Conservation (phyloP, 1,140 invertebrate genomes). For the Drosophila leontia region DNA sequence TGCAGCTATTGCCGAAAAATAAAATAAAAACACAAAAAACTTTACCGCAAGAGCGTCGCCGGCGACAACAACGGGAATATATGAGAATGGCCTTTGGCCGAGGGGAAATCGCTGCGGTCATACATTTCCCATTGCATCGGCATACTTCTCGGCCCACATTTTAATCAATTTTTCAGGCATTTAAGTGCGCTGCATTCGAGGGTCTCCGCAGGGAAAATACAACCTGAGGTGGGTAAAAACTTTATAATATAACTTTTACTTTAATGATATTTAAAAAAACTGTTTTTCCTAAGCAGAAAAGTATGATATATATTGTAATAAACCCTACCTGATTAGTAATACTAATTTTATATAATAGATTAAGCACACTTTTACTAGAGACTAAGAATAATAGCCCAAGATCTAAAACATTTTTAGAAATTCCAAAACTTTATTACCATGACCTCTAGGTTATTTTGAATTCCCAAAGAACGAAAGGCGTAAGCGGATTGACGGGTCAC, state of each 20-base stretch:
- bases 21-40: slow-evolving; percentile 46
- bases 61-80: slow-evolving; percentile 51
- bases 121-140: slow-evolving; percentile 59
- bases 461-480: not conserved
- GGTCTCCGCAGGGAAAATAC: not conserved
- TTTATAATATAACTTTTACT: too few species aligned
- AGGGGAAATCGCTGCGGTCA: slow-evolving; percentile 48
- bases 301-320: not conserved
- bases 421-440: not conserved
- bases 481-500: not conserved
- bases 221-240: too few species aligned
- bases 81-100: slow-evolving; percentile 30
- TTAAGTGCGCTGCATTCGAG: slow-evolving; percentile 28
- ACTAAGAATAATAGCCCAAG: not conserved
- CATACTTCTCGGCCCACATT: slow-evolving; percentile 47
- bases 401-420: not conserved
- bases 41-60: slow-evolving; percentile 64
- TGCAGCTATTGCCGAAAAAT: slow-evolving; percentile 36
- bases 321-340: too few species aligned
- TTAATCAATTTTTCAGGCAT: slow-evolving; percentile 62
- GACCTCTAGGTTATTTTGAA: not conserved
- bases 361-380: not conserved
- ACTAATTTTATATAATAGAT: too few species aligned
- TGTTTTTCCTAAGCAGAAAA: not conserved
- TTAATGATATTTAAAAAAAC: not conserved